These are phyloP conservation scores for Myotis myotis DNA, from an alignment of 2,797 vertebrate species.

Conservation along the genomic window DNA sequence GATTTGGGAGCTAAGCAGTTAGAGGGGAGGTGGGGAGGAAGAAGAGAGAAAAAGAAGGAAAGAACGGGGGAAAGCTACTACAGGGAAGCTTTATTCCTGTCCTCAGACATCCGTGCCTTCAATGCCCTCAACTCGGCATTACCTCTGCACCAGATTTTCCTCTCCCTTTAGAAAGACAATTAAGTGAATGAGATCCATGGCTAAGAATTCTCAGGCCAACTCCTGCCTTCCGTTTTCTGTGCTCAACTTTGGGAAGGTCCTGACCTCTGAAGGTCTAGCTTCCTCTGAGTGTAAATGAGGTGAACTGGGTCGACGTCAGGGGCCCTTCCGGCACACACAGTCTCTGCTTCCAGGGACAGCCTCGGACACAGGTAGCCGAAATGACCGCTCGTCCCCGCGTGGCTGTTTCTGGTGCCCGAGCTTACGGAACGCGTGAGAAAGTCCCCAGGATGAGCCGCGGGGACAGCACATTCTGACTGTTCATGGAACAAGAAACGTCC, in stretches of 20 bases:
- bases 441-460: neutral
- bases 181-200: neutral
- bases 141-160: neutral
- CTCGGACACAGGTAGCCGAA: neutral
- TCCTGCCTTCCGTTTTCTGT: neutral
- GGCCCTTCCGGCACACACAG: too few species aligned
- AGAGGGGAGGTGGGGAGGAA: too few species aligned
- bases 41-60: too few species aligned
- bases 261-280: neutral
- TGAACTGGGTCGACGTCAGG: neutral
- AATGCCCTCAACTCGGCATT: neutral
- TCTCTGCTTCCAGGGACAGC: neutral
- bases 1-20: neutral
- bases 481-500: neutral
- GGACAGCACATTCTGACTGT: neutral
- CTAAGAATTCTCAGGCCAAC: neutral
- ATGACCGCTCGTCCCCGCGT: fast-evolving
- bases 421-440: neutral
- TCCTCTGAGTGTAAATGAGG: neutral
- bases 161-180: neutral
- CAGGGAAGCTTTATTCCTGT: neutral
- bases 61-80: too few species aligned
- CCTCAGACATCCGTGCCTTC: neutral
- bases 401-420: neutral
- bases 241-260: neutral